Percentiles rank a stretch among this genome's conserved stretches.
These are phyloP conservation scores for Phengaris alcon DNA, from an alignment of 2,888 invertebrate genomes.

Conservation along the genomic window DNA sequence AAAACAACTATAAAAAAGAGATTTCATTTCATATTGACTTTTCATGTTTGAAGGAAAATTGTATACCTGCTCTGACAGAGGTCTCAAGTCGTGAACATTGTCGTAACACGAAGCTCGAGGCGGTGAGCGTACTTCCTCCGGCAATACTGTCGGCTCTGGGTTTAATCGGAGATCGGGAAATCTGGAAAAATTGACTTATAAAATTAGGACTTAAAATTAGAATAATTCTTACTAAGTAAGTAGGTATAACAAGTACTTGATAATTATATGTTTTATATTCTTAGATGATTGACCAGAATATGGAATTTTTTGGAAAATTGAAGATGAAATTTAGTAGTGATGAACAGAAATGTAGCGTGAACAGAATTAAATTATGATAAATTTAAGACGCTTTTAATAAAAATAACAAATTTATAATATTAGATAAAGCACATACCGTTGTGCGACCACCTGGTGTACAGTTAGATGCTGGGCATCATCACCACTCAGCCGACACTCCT, in stretches of 20 bases:
- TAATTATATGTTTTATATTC: no score
- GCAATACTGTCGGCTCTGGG: constrained; percentile 70
- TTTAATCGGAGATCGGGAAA: constrained; percentile 86
- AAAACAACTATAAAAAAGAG: no score
- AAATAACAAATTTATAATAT: neutral
- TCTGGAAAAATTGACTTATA: constrained; percentile 53
- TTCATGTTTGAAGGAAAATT: no score
- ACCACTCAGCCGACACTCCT: constrained; percentile 67
- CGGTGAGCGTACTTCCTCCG: constrained; percentile 66
- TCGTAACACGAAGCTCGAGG: constrained; percentile 87
- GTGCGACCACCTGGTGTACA: constrained; percentile 88
- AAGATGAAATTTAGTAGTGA: no score
- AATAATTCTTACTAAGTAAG: no score
- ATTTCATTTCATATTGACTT: no score
- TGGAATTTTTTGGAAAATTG: no score
- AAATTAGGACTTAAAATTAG: neutral
- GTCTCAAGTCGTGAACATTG: constrained; percentile 84
- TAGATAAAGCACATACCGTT: constrained; percentile 70
- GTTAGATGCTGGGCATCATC: constrained; percentile 83
- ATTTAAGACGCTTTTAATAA: no score
- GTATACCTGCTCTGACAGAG: constrained; percentile 70
- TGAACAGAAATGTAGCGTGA: no score
- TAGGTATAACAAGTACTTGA: no score
- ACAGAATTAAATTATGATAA: no score
- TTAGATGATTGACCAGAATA: no score